These are phyloP conservation scores for Globicephala melas DNA, from an alignment of 2,113 vertebrate genomes.

Conservation along the genomic window DNA sequence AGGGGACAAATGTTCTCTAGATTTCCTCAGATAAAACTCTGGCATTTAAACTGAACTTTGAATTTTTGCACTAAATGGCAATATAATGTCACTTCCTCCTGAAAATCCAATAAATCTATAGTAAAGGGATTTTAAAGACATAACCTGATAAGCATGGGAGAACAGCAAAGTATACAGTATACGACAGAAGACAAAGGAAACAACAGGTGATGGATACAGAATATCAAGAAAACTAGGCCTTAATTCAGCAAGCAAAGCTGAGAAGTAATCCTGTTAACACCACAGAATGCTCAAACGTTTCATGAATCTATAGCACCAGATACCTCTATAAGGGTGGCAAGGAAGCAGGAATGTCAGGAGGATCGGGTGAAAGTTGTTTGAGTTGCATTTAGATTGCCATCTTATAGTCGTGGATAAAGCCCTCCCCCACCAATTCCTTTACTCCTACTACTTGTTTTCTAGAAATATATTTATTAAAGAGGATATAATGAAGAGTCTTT, in stretches of 20 bases:
- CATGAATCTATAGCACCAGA: neutral
- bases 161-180: neutral
- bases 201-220: neutral
- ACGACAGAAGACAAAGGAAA: neutral
- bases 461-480: neutral
- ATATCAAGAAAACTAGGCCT: neutral
- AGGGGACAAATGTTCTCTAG: neutral
- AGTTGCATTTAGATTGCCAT: neutral
- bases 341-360: neutral
- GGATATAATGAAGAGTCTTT: neutral
- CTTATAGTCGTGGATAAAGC: neutral
- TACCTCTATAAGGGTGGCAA: neutral
- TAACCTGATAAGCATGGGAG: neutral
- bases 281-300: neutral
- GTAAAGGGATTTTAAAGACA: neutral
- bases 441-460: neutral
- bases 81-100: neutral
- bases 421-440: neutral
- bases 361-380: neutral
- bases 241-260: neutral
- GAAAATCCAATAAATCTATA: constrained; percentile 10
- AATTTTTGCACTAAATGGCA: constrained; percentile 43
- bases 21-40: constrained; percentile 30
- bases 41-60: constrained; percentile 47
- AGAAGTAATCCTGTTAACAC: neutral